Evolutionary conservation across 2,888 invertebrate genomes (phyloP).

Genomic region (Cryptus viduatorius): DNA sequence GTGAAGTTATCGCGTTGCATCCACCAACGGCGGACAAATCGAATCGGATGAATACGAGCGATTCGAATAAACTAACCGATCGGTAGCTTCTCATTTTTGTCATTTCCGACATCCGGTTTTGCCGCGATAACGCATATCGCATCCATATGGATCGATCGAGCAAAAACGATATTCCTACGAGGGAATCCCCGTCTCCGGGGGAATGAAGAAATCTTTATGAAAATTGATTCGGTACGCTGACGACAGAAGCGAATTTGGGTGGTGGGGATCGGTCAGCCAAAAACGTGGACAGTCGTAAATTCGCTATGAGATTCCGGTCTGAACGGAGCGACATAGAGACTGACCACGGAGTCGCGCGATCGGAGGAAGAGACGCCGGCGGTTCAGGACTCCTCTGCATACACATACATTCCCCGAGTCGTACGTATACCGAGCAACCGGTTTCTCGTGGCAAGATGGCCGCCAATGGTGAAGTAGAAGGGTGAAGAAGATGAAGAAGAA

Average conservation of each 20-base stretch:
- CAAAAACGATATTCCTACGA: not conserved
- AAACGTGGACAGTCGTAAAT: slow-evolving; percentile 38
- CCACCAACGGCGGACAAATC: slow-evolving; percentile 37
- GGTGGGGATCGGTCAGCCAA: not conserved
- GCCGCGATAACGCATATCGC: slow-evolving; percentile 10
- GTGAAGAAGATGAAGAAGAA: slow-evolving; percentile 62
- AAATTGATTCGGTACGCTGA: slow-evolving; percentile 36
- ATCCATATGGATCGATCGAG: slow-evolving; percentile 3
- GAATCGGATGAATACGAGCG: slow-evolving; percentile 23
- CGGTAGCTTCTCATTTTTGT: slow-evolving; percentile 41
- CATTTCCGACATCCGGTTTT: slow-evolving; percentile 9
- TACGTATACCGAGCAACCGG: slow-evolving; percentile 72
- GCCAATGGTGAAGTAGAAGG: slow-evolving; percentile 56
- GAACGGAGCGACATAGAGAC: not conserved
- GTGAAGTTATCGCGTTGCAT: slow-evolving; percentile 25
- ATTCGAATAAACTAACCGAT: slow-evolving; percentile 6
- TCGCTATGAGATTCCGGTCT: slow-evolving; percentile 6
- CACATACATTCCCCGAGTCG: slow-evolving; percentile 33
- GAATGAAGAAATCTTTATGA: slow-evolving; percentile 46
- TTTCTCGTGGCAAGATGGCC: slow-evolving; percentile 78
- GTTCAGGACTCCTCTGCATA: slow-evolving; percentile 14
- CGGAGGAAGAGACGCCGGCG: slow-evolving; percentile 10
- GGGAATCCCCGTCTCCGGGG: slow-evolving; percentile 18
- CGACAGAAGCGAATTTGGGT: not conserved
- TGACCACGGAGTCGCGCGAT: slow-evolving; percentile 17